Conservation (phyloP, 2,888 invertebrate species). For the Holacanthella duospinosa region DNA sequence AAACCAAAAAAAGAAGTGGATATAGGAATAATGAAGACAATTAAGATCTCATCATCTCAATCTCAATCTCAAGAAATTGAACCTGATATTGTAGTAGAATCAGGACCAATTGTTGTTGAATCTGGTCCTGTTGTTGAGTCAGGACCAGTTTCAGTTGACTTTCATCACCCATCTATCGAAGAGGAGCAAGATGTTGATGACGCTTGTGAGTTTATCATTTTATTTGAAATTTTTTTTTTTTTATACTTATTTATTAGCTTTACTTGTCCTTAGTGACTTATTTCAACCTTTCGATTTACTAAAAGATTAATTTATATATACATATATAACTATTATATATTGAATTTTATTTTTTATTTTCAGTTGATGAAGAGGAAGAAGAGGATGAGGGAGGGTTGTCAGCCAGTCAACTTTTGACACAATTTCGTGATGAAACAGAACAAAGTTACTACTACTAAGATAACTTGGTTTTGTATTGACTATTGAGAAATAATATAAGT, state of each 20-base stretch:
- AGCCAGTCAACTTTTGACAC: constrained; percentile 36
- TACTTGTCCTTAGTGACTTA: too few relatives aligned
- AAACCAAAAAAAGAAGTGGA: constrained; percentile 10
- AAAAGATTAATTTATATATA: background rate
- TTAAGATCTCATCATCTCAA: constrained; percentile 16
- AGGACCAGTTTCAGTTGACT: background rate
- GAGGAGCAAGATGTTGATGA: constrained; percentile 11
- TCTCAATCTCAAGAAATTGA: background rate
- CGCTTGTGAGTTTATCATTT: constrained; percentile 9
- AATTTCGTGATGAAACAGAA: constrained; percentile 36
- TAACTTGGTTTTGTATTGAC: too few relatives aligned
- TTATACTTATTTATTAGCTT: background rate
- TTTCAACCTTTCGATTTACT: background rate
- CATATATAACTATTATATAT: background rate
- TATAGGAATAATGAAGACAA: constrained; percentile 13
- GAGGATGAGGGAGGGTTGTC: constrained; percentile 35
- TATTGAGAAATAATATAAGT: too few relatives aligned
- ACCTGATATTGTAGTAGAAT: constrained; percentile 13
- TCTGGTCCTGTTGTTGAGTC: background rate
- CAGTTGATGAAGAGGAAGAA: constrained; percentile 25
- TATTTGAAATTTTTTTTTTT: background rate
- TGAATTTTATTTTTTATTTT: background rate
- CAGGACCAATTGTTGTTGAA: constrained; percentile 9
- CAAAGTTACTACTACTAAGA: constrained; percentile 27
- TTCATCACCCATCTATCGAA: too few relatives aligned